Conservation (phyloP, 23 tunicate species). For the Trididemnum nubilum region DNA sequence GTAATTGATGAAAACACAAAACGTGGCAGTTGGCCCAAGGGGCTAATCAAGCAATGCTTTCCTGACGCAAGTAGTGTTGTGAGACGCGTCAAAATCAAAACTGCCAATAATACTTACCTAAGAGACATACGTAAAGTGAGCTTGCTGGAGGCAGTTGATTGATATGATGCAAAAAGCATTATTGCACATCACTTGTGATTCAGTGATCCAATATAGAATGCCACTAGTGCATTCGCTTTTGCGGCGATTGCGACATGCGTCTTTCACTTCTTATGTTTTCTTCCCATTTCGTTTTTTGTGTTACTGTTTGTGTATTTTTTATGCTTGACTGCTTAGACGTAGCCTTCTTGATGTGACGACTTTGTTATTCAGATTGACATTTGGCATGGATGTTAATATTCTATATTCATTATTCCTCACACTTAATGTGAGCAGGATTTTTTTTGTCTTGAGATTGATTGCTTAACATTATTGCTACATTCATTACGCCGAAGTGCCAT, state of each 20-base stretch:
- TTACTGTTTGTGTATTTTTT: no score
- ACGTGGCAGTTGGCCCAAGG: slow-evolving; percentile 48
- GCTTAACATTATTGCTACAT: no score
- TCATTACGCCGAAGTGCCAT: no score
- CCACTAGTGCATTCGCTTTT: neutral
- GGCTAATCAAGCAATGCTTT: neutral
- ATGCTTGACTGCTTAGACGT: no score
- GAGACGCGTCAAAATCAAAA: slow-evolving; percentile 19
- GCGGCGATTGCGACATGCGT: neutral
- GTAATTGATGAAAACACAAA: slow-evolving; percentile 15
- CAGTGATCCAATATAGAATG: neutral
- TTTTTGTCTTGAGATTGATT: no score
- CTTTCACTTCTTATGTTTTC: no score
- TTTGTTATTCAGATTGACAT: neutral
- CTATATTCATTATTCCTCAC: no score
- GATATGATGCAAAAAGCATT: neutral
- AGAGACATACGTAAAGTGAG: slow-evolving; percentile 27
- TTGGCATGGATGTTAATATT: no score
- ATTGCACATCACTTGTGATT: neutral
- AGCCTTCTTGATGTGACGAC: neutral
- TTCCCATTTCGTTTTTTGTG: no score
- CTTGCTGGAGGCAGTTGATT: neutral
- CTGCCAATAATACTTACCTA: neutral
- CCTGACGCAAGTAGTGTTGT: slow-evolving; percentile 30
- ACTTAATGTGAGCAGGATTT: no score